Percentiles rank a stretch among this genome's conserved stretches.
phyloP scores from a whole-genome alignment of 2,888 invertebrate species.

The Hedya salicella region DNA sequence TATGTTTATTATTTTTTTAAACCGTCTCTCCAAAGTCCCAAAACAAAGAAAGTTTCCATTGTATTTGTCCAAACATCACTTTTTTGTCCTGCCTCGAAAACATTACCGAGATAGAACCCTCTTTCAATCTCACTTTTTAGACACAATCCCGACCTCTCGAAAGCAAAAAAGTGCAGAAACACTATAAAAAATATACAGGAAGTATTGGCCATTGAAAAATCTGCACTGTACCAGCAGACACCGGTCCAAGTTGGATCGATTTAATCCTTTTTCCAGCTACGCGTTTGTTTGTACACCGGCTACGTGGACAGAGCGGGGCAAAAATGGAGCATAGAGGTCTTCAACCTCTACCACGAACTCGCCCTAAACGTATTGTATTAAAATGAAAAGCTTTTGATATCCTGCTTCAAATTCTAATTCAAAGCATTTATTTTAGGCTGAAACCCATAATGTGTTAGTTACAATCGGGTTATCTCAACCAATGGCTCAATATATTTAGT shows the following conservation, averaged over 20 bases:
- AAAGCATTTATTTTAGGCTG: too few relatives aligned
- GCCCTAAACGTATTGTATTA: not conserved
- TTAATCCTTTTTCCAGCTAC: slow-evolving; percentile 55
- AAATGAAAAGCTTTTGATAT: too few relatives aligned
- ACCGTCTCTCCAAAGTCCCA: too few relatives aligned
- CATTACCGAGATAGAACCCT: not conserved
- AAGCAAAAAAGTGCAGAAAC: not conserved
- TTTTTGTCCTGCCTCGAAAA: not conserved
- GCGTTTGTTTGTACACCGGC: slow-evolving; percentile 50
- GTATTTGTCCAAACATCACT: too few relatives aligned
- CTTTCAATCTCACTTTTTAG: not conserved
- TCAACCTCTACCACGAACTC: slow-evolving; percentile 37
- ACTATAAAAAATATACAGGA: slow-evolving; percentile 4
- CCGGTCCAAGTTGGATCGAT: slow-evolving; percentile 54
- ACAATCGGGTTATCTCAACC: too few relatives aligned
- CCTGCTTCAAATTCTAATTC: too few relatives aligned
- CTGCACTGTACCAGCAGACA: slow-evolving; percentile 45
- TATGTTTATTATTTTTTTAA: too few relatives aligned
- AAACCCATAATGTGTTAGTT: too few relatives aligned
- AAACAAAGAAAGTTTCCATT: too few relatives aligned
- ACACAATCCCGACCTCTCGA: not conserved
- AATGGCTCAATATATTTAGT: too few relatives aligned
- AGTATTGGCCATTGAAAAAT: slow-evolving; percentile 48
- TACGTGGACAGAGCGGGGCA: slow-evolving; percentile 48
- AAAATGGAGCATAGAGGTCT: slow-evolving; percentile 43